Percentiles rank a stretch among this genome's conserved stretches.
Evolutionary conservation across 2,888 invertebrate species (phyloP).

Genomic region (Acronicta aceris): DNA sequence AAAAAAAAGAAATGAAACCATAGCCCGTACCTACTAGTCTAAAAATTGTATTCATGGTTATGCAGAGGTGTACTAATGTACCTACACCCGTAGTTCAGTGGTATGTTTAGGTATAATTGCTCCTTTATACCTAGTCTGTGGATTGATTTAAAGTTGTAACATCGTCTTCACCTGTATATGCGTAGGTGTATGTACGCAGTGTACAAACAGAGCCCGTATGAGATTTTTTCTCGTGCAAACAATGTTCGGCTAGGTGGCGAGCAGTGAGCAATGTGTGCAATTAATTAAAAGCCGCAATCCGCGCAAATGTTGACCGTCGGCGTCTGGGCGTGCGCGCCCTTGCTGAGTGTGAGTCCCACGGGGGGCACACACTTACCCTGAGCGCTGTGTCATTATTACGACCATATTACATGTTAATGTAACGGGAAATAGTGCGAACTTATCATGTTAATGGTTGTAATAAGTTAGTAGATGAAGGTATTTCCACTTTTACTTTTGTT

Average conservation of each 20-base stretch:
- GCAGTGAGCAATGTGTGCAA: conserved; percentile 62
- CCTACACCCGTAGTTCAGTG: no score
- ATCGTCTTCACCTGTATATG: no score
- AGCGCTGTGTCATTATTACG: conserved; percentile 8
- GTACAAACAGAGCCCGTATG: conserved; percentile 18
- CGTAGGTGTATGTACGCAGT: not conserved
- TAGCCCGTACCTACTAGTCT: no score
- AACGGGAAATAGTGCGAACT: not conserved
- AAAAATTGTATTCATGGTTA: no score
- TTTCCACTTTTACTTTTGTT: no score
- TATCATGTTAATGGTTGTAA: no score
- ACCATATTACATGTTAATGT: conserved; percentile 1
- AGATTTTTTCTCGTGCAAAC: conserved; percentile 42
- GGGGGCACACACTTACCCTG: not conserved
- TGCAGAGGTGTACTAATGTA: no score
- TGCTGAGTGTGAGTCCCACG: conserved; percentile 26
- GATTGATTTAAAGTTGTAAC: no score
- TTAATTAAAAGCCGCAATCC: conserved; percentile 69
- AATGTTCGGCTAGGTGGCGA: conserved; percentile 40
- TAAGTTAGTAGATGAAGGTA: no score
- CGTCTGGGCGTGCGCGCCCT: conserved; percentile 35
- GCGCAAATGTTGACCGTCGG: conserved; percentile 62
- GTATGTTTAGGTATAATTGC: no score
- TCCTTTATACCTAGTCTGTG: no score
- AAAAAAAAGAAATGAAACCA: no score